A percentile compares a stretch with the other conserved stretches of the same genome.
phyloP scores from a whole-genome alignment of 2,888 invertebrate genomes.

The Macaria notata region DNA sequence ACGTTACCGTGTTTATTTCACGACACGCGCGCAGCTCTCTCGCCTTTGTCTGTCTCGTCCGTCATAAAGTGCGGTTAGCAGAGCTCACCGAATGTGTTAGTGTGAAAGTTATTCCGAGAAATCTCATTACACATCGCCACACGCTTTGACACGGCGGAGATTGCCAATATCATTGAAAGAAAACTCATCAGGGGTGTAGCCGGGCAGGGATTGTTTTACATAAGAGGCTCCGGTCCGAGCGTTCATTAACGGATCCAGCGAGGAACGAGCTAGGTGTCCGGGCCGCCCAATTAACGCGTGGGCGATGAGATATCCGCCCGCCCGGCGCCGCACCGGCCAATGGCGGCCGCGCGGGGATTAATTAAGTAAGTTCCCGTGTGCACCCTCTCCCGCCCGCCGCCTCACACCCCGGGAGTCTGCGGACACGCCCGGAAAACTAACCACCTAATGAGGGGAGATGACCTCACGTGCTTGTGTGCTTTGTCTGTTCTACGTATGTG shows the following conservation, averaged over 20 bases:
- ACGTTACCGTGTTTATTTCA: constrained; percentile 34
- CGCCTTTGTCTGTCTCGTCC: constrained; percentile 26
- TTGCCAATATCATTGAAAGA: constrained; percentile 24
- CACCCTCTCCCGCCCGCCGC: constrained; percentile 48
- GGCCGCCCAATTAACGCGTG: constrained; percentile 81
- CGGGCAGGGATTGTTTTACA: constrained; percentile 25
- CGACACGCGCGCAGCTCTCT: constrained; percentile 29
- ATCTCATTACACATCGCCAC: constrained; percentile 28
- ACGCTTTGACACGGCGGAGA: constrained; percentile 10
- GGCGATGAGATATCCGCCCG: constrained; percentile 74
- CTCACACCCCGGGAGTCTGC: constrained; percentile 68
- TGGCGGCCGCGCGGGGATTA: constrained; percentile 79
- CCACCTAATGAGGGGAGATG: constrained; percentile 83
- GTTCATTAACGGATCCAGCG: constrained; percentile 68
- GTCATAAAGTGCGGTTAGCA: constrained; percentile 31
- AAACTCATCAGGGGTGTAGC: constrained; percentile 25
- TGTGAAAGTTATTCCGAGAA: constrained; percentile 31
- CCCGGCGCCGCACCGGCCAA: constrained; percentile 71
- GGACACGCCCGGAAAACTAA: constrained; percentile 83
- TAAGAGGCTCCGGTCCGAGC: constrained; percentile 42
- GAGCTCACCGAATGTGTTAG: constrained; percentile 22
- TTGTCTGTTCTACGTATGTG: constrained; percentile 69
- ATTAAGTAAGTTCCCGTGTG: constrained; percentile 80
- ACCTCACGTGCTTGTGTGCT: constrained; percentile 79
- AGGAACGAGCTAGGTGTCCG: constrained; percentile 60